Conservation (phyloP, 2,797 vertebrate species). For the Bovichtus diacanthus region DNA sequence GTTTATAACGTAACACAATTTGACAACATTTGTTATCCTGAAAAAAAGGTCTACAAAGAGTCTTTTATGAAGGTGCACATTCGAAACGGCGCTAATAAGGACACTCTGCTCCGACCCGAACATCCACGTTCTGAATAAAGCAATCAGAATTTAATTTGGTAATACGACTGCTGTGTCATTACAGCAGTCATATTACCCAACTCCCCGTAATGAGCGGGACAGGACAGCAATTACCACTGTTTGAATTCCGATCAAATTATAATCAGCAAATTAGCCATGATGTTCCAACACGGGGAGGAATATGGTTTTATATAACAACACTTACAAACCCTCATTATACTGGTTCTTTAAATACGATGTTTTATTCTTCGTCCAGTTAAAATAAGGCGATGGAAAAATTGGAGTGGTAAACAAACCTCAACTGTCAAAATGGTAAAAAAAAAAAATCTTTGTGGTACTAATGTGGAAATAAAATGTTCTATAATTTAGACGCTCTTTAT, state of each 20-base stretch:
- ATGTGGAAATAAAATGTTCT: background rate
- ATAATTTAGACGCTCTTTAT: background rate
- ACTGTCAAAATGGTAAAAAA: background rate
- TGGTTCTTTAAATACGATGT: background rate
- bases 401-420: background rate
- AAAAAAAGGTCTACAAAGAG: slow-evolving; percentile 13
- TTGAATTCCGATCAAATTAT: slow-evolving; percentile 73
- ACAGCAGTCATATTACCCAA: slow-evolving; percentile 59
- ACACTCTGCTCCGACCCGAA: slow-evolving; percentile 51
- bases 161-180: slow-evolving; percentile 57
- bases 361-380: slow-evolving; percentile 12
- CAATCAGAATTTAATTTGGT: slow-evolving; percentile 67
- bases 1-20: slow-evolving; percentile 39
- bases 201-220: slow-evolving; percentile 63
- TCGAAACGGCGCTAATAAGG: slow-evolving; percentile 36
- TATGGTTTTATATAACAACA: slow-evolving; percentile 51
- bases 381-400: background rate
- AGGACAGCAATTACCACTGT: slow-evolving; percentile 69
- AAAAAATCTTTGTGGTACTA: background rate
- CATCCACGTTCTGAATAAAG: slow-evolving; percentile 56
- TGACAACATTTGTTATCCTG: slow-evolving; percentile 37
- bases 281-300: slow-evolving; percentile 48
- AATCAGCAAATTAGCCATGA: slow-evolving; percentile 65
- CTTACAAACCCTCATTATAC: slow-evolving; percentile 30
- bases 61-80: slow-evolving; percentile 31